Base-by-base conservation (phyloP, 2,797 vertebrate genomes). In the Gila robusta region DNA sequence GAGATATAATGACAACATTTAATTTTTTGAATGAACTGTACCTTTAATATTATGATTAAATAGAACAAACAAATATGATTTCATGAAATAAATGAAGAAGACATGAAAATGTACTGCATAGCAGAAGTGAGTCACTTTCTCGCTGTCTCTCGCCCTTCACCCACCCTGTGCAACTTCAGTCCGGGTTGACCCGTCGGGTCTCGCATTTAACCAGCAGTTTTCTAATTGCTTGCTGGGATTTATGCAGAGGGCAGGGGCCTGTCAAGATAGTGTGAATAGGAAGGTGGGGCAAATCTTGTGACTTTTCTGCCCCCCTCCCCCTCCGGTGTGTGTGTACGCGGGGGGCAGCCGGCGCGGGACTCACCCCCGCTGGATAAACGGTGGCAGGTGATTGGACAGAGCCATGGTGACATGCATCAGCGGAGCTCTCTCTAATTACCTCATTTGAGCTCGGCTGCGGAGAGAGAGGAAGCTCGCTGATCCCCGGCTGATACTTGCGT, bases 361-460 rank as follows among this genome's bases (percentile, higher is more conserved):
- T 88, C 79, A 71, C 82, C 76, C 85, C 86, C 72, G 26, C 73
- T 54, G 88, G 85, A 87, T 84, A 73, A 90, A 88, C 92, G 89
- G 81, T 90, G 90, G 91, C 89, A 92, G 92, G 92, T 92, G 94
- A 94, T 94, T 93, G 90, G 91, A 87, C 87, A 87, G 82, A 89
- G 81, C 86, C 84, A 52, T 82, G 88, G 88, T 89, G 87, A 92
- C 92, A 92, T 90, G 89, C 87, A 91, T 91, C 88, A 90, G 90
- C 89, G 90, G 90, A 92, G 92, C 92, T 92, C 91, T 89, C 83
- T 91, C 87, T 94, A 90, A 93, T 92, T 93, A 91, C 89, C 91
- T 93, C 89, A 90, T 91, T 93, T 92, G 84, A 93, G 91, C 83
- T 88, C 21, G 67, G 82, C 82, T 87, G 86, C 83, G 83, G 87